Evolutionary conservation across 2,113 vertebrate species (phyloP).

Genomic region (Saccopteryx bilineata): DNA sequence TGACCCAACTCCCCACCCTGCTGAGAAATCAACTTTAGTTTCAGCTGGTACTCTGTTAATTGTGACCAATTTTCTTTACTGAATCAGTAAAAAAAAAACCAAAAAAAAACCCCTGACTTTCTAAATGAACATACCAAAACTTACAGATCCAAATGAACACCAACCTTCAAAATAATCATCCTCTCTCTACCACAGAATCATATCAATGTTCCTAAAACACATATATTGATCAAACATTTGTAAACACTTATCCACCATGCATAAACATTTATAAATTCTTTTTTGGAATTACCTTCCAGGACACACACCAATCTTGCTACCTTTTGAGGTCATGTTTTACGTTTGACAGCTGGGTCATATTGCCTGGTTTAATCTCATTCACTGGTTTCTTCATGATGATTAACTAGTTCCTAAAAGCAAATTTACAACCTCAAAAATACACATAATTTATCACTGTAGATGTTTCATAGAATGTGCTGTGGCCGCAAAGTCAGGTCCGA

Average conservation of each 20-base stretch:
- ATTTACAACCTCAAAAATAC: neutral
- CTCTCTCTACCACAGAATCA: neutral
- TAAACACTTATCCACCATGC: neutral
- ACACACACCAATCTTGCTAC: neutral
- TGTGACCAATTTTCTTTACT: neutral
- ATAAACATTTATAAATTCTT: neutral
- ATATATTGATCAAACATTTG: neutral
- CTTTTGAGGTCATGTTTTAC: neutral
- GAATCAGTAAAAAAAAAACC: neutral
- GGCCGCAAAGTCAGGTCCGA: neutral
- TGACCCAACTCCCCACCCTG: neutral
- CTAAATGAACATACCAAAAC: neutral
- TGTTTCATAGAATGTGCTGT: neutral
- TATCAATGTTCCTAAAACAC: neutral
- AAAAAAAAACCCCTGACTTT: neutral
- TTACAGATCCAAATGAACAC: neutral
- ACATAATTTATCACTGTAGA: neutral
- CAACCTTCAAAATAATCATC: neutral
- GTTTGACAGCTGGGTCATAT: neutral
- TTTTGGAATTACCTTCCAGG: neutral
- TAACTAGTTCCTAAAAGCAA: constrained; percentile 2
- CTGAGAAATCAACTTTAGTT: neutral
- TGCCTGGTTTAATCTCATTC: neutral
- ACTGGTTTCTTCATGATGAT: neutral
- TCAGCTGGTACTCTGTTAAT: neutral